These are phyloP conservation scores for Papilio aristodemus DNA, from an alignment of 1,140 invertebrate species.

Conservation along the genomic window DNA sequence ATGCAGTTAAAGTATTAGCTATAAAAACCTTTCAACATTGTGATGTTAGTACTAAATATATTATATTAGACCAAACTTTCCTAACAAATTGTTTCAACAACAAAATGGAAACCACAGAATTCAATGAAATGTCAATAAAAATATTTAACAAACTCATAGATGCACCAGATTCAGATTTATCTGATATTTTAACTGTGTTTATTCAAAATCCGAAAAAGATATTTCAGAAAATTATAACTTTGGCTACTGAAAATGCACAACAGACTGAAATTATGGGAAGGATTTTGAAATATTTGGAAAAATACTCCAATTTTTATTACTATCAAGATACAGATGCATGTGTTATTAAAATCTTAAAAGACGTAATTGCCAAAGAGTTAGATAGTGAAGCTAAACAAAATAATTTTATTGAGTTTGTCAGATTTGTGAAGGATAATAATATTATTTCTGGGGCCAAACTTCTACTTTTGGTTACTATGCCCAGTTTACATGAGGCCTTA, in stretches of 20 bases:
- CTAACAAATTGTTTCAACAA: constrained; percentile 49
- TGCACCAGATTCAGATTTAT: constrained; percentile 47
- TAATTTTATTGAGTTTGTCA: constrained; percentile 60
- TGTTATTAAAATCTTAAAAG: constrained; percentile 49
- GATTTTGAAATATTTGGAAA: constrained; percentile 54
- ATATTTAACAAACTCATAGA: constrained; percentile 67
- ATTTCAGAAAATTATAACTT: constrained; percentile 56
- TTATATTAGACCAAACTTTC: constrained; percentile 56
- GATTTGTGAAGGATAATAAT: constrained; percentile 48
- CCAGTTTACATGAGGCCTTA: constrained; percentile 58
- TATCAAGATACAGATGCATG: constrained; percentile 59
- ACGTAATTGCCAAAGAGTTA: constrained; percentile 44
- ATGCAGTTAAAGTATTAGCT: constrained; percentile 42
- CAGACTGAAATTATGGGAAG: constrained; percentile 61
- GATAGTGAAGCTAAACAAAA: constrained; percentile 48
- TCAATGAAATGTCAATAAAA: constrained; percentile 50
- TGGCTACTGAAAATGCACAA: constrained; percentile 61
- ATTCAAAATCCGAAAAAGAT: constrained; percentile 63
- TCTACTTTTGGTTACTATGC: constrained; percentile 66
- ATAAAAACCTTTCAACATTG: constrained; percentile 58
- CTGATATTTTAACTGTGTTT: constrained; percentile 58
- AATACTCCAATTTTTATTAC: constrained; percentile 63
- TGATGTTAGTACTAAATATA: constrained; percentile 44
- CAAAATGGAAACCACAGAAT: constrained; percentile 49
- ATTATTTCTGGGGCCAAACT: constrained; percentile 56